Percentiles rank a stretch among this genome's conserved stretches.
These are phyloP conservation scores for Menidia beryllina DNA, from an alignment of 2,113 vertebrate species.

Conservation along the genomic window DNA sequence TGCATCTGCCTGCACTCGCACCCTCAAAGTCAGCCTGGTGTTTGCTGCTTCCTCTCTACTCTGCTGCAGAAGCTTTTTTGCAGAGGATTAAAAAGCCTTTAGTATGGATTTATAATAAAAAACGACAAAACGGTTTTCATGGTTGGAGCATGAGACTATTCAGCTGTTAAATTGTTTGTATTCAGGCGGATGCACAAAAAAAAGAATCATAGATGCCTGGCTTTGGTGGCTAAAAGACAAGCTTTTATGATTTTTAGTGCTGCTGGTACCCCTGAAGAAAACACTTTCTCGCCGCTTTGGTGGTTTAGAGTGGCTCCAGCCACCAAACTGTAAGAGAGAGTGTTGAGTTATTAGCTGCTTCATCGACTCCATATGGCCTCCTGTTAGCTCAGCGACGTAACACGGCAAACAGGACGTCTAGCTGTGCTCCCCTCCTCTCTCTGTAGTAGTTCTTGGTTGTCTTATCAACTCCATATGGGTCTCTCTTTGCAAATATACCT, in stretches of 20 bases:
- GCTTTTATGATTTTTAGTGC: background rate
- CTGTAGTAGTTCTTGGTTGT: conserved; percentile 56
- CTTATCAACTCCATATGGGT: conserved; percentile 63
- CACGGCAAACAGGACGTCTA: conserved; percentile 39
- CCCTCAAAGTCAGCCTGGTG: background rate
- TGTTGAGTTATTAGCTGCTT: conserved; percentile 63
- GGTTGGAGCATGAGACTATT: background rate
- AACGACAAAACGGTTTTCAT: background rate
- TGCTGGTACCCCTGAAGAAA: background rate
- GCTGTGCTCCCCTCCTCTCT: conserved; percentile 31
- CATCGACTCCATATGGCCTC: conserved; percentile 61
- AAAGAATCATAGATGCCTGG: background rate
- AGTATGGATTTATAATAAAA: background rate
- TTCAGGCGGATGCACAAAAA: conserved; percentile 4
- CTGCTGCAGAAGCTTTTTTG: background rate
- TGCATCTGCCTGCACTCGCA: conserved; percentile 17
- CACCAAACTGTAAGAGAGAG: conserved; percentile 24
- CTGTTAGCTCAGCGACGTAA: conserved; percentile 48
- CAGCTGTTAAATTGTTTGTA: conserved; percentile 7
- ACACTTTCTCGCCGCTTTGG: conserved; percentile 12
- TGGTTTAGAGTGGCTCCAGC: conserved; percentile 26
- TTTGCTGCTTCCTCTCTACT: conserved; percentile 25
- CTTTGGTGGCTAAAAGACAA: background rate
- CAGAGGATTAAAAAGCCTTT: conserved; percentile 1
- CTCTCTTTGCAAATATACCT: conserved; percentile 41